phyloP scores from a whole-genome alignment of 2,797 vertebrate species.

The Rhabdophis nuchalis region DNA sequence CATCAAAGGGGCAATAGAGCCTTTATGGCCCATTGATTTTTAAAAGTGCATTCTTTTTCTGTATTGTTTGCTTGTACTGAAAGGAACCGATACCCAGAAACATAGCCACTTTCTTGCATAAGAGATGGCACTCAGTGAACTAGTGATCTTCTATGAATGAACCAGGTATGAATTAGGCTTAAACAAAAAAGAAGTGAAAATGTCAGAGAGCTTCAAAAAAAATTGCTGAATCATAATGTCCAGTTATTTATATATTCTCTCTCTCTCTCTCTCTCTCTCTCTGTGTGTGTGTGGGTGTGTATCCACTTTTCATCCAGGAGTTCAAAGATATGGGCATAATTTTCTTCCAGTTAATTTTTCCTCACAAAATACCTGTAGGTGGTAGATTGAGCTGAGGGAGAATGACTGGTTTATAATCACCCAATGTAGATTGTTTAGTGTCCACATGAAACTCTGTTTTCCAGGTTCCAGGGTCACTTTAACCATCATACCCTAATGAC shows the following conservation, averaged over 20 bases:
- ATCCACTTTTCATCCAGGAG: not conserved
- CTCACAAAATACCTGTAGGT: not conserved
- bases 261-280: no score
- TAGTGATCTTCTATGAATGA: not conserved
- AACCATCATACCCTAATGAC: not conserved
- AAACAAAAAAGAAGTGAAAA: not conserved
- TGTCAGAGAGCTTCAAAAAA: not conserved
- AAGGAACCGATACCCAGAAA: not conserved
- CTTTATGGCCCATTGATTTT: not conserved
- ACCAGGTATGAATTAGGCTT: not conserved
- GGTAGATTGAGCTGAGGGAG: not conserved
- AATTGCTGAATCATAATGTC: not conserved
- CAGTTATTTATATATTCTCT: not conserved
- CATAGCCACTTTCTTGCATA: not conserved
- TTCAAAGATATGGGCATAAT: not conserved
- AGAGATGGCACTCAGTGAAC: not conserved
- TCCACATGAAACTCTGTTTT: not conserved
- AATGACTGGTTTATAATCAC: not conserved
- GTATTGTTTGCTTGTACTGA: not conserved
- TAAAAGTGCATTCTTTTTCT: not conserved
- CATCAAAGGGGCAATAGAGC: not conserved
- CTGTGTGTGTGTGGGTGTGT: not conserved
- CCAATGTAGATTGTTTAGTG: not conserved
- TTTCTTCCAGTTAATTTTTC: not conserved
- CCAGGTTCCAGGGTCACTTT: not conserved